Evolutionary conservation across 2,113 vertebrate genomes (phyloP), one percentile per base, ranked within the genome.

Genomic region (Terrapene triunguis): DNA sequence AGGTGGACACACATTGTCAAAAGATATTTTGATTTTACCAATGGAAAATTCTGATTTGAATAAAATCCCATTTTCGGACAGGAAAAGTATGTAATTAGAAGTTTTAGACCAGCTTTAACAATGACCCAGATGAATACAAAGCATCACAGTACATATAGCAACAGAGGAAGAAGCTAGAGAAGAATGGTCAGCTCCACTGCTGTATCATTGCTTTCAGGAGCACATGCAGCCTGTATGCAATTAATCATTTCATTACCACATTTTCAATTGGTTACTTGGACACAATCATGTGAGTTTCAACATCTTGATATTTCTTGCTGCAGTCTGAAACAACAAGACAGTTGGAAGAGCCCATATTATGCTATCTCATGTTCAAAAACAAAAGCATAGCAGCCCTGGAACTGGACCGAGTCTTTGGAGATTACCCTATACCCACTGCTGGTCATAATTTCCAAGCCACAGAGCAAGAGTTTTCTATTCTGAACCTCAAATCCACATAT

Each of bases 31-130:
- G 7, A 69, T 76, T 91, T 84, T 89, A 74, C 19, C 69, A 47
- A 21, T 69, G 47, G 69, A 83, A 87, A 12, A 65, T 42, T 65
- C 8, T 5, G 27, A 91, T 55, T 24, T 55, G 54, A 24, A 55
- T 5, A 1, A 24, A 81, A 69, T 72, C 91, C 11, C 2, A 76
- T 4, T 91, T 85, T 92, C 83, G 32, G 17, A 59, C 59, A 93
- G 0, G 12, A 21, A 89, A 95, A 89, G 50, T 27, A 93, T 44
- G 80, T 92, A 82, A 80, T 92, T 57, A 54, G 69, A 93, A 94
- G 84, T 50, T 90, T 97, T 85, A 82, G 84, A 96, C 89, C 35
- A 90, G 88, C 92, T 69, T 38, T 50, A 95, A 93, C 80, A 95
- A 88, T 80, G 16, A 89, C 32, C 76, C 87, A 54, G 95, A 29